Percentiles rank a stretch among this genome's conserved stretches.
Evolutionary conservation across 1,140 invertebrate species (phyloP).

Genomic region (Drosophila elegans): DNA sequence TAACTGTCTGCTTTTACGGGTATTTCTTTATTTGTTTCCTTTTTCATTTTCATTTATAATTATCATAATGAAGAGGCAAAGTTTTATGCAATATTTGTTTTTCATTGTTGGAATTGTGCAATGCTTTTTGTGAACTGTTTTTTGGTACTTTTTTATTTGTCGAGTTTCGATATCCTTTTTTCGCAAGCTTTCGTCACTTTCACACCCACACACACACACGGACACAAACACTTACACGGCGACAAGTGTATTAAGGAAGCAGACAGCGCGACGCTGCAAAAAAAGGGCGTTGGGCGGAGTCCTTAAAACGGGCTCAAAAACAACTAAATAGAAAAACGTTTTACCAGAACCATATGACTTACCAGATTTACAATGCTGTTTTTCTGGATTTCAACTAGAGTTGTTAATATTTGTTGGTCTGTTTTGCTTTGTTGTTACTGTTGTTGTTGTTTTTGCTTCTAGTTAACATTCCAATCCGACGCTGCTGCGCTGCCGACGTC

Average conservation of each 20-base stretch:
- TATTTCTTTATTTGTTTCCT: slow-evolving; percentile 15
- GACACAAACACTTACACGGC: slow-evolving; percentile 14
- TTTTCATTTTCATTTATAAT: slow-evolving; percentile 45
- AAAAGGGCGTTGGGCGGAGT: slow-evolving; percentile 72
- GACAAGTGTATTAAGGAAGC: slow-evolving; percentile 48
- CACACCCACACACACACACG: slow-evolving; percentile 42
- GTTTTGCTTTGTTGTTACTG: slow-evolving; percentile 18
- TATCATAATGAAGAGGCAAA: slow-evolving; percentile 37
- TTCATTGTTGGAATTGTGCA: slow-evolving; percentile 30
- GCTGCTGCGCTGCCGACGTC: slow-evolving; percentile 55
- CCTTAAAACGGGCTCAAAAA: slow-evolving; percentile 37
- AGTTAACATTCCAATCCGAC: slow-evolving; percentile 67
- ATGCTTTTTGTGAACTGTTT: slow-evolving; percentile 20
- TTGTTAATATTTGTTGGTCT: slow-evolving; percentile 53
- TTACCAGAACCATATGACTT: slow-evolving; percentile 37
- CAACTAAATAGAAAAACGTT: not conserved
- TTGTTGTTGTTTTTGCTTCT: slow-evolving; percentile 20
- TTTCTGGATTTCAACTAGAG: slow-evolving; percentile 14
- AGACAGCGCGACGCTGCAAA: slow-evolving; percentile 76
- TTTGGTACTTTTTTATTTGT: slow-evolving; percentile 23
- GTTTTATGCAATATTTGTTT: slow-evolving; percentile 53
- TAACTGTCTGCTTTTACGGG: slow-evolving; percentile 3
- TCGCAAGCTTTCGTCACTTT: slow-evolving; percentile 67
- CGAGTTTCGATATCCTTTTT: slow-evolving; percentile 65
- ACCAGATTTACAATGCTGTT: slow-evolving; percentile 32